Evolutionary conservation across 2,113 vertebrate species (phyloP).

Genomic region (Notechis scutatus): DNA sequence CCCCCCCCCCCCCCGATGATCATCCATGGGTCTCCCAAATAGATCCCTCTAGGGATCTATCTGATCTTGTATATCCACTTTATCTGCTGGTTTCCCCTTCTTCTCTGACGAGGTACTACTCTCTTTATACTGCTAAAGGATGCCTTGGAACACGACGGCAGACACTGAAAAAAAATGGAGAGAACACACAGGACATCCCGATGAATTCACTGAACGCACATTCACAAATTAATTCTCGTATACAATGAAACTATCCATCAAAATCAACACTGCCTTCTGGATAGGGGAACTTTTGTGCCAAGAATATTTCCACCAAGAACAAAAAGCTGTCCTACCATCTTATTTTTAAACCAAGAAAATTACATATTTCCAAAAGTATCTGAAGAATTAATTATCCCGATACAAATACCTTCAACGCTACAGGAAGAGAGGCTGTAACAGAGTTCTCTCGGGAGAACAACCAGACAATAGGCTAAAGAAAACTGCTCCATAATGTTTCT

Average conservation of each 20-base stretch:
- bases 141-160: slow-evolving; percentile 49
- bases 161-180: slow-evolving; percentile 57
- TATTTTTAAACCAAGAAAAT: slow-evolving; percentile 52
- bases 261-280: slow-evolving; percentile 51
- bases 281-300: slow-evolving; percentile 46
- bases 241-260: slow-evolving; percentile 57
- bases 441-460: slow-evolving; percentile 10
- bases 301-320: slow-evolving; percentile 36
- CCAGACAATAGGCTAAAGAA: not conserved
- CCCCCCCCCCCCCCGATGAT: not conserved
- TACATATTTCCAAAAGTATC: not conserved
- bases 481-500: not conserved
- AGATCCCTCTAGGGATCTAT: not conserved
- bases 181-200: slow-evolving; percentile 50
- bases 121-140: slow-evolving; percentile 59
- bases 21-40: not conserved
- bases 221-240: slow-evolving; percentile 58
- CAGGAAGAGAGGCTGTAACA: not conserved
- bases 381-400: slow-evolving; percentile 38
- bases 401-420: slow-evolving; percentile 44
- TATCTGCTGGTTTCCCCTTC: not conserved
- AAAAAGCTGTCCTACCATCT: slow-evolving; percentile 19
- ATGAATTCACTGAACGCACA: slow-evolving; percentile 57
- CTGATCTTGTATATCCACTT: not conserved
- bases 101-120: not conserved